Conservation (phyloP, 2,888 invertebrate genomes). For the Rhingia rostrata region DNA sequence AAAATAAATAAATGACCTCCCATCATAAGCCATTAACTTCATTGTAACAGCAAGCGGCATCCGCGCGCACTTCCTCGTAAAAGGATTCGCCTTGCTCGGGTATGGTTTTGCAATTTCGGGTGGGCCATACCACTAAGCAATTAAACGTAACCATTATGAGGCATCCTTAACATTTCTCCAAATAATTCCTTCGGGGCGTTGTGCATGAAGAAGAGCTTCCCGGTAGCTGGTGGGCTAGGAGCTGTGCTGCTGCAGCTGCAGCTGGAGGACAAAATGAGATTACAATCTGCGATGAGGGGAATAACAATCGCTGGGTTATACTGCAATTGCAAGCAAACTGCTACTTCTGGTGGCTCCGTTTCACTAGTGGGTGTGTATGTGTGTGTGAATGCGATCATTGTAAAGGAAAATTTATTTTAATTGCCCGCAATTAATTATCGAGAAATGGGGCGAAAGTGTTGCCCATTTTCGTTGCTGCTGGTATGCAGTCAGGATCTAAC, state of each 20-base stretch:
- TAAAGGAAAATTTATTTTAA: constrained; percentile 70
- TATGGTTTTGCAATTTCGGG: constrained; percentile 47
- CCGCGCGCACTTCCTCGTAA: constrained; percentile 29
- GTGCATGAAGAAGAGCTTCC: background rate
- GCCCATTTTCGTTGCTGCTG: constrained; percentile 12
- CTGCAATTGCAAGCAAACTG: constrained; percentile 42
- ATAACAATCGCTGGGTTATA: constrained; percentile 47
- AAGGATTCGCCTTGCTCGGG: constrained; percentile 7
- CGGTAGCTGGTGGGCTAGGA: no score
- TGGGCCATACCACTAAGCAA: constrained; percentile 59
- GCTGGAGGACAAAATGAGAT: constrained; percentile 17
- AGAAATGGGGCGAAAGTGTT: constrained; percentile 63
- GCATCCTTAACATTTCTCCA: constrained; percentile 59
- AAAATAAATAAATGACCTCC: constrained; percentile 69
- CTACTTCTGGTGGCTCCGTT: constrained; percentile 11
- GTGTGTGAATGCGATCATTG: constrained; percentile 46
- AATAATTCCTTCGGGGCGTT: constrained; percentile 41
- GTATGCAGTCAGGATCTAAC: constrained; percentile 12
- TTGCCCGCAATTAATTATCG: constrained; percentile 71
- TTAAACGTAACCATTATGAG: constrained; percentile 69
- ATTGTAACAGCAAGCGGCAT: constrained; percentile 47
- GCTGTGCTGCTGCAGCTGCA: no score
- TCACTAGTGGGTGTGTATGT: no score
- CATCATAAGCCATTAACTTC: constrained; percentile 72
- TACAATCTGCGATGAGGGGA: constrained; percentile 52